Percentiles rank a stretch among this genome's conserved stretches.
Evolutionary conservation across 2,888 invertebrate genomes (phyloP).

Genomic region (Leptarthrus brevirostris): DNA sequence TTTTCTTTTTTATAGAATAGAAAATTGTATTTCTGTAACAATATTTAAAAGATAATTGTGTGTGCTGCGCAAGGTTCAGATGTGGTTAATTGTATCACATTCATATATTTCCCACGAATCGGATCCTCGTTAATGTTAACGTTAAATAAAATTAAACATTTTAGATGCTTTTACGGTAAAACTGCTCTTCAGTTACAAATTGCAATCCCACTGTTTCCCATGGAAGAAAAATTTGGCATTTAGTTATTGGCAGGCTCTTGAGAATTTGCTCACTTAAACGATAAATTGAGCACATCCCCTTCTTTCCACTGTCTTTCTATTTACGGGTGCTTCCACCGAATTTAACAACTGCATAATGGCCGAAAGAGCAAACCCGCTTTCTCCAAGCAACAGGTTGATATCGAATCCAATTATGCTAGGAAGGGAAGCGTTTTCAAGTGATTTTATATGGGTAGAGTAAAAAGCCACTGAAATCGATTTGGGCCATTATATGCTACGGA

Average conservation of each 20-base stretch:
- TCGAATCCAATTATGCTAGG: conserved; percentile 42
- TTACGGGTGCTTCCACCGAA: conserved; percentile 1
- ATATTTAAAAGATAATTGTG: too few relatives aligned
- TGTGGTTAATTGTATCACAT: too few relatives aligned
- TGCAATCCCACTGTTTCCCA: too few relatives aligned
- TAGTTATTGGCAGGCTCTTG: conserved; percentile 11
- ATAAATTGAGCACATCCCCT: conserved; percentile 36
- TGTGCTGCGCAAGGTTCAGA: too few relatives aligned
- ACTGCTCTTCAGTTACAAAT: too few relatives aligned
- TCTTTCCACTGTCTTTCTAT: neutral
- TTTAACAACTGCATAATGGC: conserved; percentile 29
- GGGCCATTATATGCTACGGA: conserved; percentile 46
- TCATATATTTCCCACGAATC: too few relatives aligned
- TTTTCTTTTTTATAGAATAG: too few relatives aligned
- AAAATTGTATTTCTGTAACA: too few relatives aligned
- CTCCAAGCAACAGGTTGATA: conserved; percentile 42
- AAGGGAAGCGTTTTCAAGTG: conserved; percentile 21
- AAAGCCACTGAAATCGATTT: conserved; percentile 46
- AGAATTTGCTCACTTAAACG: conserved; percentile 46
- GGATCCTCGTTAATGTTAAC: too few relatives aligned
- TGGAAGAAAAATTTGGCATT: neutral
- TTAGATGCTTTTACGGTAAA: too few relatives aligned
- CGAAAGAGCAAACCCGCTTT: neutral
- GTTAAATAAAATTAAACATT: too few relatives aligned
- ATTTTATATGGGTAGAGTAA: conserved; percentile 9